phyloP scores from a whole-genome alignment of 2,797 vertebrate species.

The Bovichtus variegatus region DNA sequence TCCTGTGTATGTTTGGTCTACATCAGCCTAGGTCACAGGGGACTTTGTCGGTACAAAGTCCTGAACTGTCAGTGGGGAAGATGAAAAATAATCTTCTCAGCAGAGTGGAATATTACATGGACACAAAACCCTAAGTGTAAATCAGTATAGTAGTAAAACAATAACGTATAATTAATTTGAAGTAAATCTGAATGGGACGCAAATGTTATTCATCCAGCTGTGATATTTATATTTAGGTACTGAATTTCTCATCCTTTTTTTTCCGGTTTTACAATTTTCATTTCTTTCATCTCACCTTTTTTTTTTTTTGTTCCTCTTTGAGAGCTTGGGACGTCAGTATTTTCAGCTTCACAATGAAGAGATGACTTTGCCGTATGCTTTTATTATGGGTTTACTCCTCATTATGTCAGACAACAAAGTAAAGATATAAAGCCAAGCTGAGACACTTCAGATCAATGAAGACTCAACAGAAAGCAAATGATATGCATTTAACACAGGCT shows the following conservation, averaged over 20 bases:
- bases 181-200: neutral
- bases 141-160: neutral
- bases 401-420: neutral
- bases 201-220: neutral
- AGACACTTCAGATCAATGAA: neutral
- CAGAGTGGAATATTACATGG: neutral
- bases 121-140: slow-evolving; percentile 1
- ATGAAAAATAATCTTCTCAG: slow-evolving; percentile 30
- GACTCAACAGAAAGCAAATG: neutral
- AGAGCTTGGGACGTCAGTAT: neutral
- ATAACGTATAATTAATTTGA: neutral
- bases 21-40: slow-evolving; percentile 53
- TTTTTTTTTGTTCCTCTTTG: neutral
- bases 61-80: slow-evolving; percentile 28
- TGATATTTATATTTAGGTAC: neutral
- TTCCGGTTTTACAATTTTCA: neutral
- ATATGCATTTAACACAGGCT: neutral
- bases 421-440: neutral
- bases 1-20: slow-evolving; percentile 53
- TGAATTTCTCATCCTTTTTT: neutral
- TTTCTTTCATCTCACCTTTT: neutral
- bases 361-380: neutral
- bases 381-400: neutral
- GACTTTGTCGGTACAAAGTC: slow-evolving; percentile 14
- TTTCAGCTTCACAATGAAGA: neutral